Conservation (phyloP, 1,140 invertebrate species). For the Drosophila burlai region DNA sequence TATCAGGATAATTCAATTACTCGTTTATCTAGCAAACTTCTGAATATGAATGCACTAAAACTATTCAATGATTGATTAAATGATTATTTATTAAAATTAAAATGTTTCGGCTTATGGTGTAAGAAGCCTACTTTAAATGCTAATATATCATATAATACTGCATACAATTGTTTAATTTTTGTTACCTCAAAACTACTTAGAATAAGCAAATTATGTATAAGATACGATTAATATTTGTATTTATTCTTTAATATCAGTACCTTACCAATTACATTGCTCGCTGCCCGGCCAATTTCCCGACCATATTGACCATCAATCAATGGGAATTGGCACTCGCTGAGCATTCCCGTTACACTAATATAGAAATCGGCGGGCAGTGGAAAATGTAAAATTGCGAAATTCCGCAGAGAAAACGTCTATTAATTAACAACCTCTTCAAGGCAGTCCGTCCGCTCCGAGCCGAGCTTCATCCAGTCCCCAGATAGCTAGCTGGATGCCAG, state of each 20-base stretch:
- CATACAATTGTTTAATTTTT: too few species aligned
- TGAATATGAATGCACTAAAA: too few species aligned
- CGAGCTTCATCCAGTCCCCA: slow-evolving; percentile 31
- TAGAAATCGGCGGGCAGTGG: slow-evolving; percentile 42
- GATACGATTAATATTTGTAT: neutral
- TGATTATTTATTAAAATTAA: too few species aligned
- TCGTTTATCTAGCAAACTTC: too few species aligned
- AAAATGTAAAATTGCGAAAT: slow-evolving; percentile 63
- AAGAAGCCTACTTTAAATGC: too few species aligned
- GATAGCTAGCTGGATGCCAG: slow-evolving; percentile 44
- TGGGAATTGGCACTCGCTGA: slow-evolving; percentile 4
- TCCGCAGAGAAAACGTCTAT: slow-evolving; percentile 66
- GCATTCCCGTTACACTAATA: slow-evolving; percentile 54
- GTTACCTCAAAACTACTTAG: neutral
- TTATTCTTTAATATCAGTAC: neutral
- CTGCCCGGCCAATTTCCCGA: neutral
- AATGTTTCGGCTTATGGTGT: too few species aligned
- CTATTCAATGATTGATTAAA: too few species aligned
- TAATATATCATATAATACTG: too few species aligned
- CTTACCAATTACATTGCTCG: neutral
- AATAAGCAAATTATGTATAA: neutral
- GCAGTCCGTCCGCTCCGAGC: slow-evolving; percentile 19
- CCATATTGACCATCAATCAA: slow-evolving; percentile 32
- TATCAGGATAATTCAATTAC: too few species aligned
- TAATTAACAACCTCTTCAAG: slow-evolving; percentile 69